These are phyloP conservation scores for Pristionchus japonicus DNA, from an alignment of 2,888 invertebrate species.

Conservation along the genomic window DNA sequence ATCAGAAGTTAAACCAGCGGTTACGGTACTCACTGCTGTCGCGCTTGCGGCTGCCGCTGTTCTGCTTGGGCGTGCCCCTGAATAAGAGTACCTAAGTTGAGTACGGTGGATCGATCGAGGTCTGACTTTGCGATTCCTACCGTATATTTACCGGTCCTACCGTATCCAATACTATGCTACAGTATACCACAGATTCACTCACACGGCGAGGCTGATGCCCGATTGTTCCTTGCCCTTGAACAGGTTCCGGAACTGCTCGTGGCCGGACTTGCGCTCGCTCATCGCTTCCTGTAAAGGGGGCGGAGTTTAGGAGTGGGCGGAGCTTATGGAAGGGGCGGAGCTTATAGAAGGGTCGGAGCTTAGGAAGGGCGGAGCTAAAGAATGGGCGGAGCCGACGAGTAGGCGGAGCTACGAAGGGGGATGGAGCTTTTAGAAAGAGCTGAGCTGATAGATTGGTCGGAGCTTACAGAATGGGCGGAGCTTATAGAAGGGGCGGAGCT, in stretches of 20 bases:
- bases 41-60: not conserved
- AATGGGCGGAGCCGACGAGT: no score
- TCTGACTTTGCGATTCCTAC: not conserved
- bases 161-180: not conserved
- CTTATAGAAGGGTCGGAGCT: not conserved
- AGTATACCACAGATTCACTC: not conserved
- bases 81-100: not conserved
- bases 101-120: not conserved
- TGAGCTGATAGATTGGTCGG: not conserved
- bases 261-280: not conserved
- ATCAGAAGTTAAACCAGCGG: not conserved
- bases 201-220: not conserved
- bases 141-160: not conserved
- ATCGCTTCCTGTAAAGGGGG: not conserved
- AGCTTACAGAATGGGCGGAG: no score
- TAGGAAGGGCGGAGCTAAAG: not conserved
- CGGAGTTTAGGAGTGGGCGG: not conserved
- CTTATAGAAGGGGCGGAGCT: not conserved
- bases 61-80: not conserved
- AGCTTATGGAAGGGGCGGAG: not conserved
- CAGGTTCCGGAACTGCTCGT: not conserved
- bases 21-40: not conserved
- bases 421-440: no score
- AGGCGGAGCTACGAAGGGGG: not conserved
- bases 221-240: not conserved